These are phyloP conservation scores for Clavelina lepadiformis DNA, from an alignment of 23 tunicate genomes.

Conservation along the genomic window DNA sequence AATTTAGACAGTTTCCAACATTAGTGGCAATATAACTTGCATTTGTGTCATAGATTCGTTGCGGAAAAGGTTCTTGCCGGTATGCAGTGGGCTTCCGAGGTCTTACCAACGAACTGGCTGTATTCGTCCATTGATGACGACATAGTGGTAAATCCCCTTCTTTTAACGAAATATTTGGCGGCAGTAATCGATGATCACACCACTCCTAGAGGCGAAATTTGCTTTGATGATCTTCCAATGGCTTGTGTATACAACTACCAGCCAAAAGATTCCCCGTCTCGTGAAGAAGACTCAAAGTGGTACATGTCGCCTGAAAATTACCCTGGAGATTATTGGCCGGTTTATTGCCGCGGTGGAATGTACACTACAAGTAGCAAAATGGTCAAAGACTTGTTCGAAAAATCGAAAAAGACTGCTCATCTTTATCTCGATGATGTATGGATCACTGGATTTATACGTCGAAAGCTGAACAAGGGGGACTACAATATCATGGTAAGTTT, in stretches of 20 bases:
- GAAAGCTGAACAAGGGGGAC: slow-evolving; percentile 1
- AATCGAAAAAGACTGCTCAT: slow-evolving; percentile 1
- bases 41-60: slow-evolving; percentile 6
- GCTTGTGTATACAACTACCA: slow-evolving; percentile 47
- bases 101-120: slow-evolving; percentile 18
- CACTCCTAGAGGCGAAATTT: too few relatives aligned
- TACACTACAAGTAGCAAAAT: slow-evolving; percentile 1
- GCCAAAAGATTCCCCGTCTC: slow-evolving; percentile 21
- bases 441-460: slow-evolving; percentile 39
- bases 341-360: slow-evolving; percentile 40
- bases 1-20: too few relatives aligned
- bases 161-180: background rate
- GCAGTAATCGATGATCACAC: too few relatives aligned
- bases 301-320: slow-evolving; percentile 18
- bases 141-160: background rate
- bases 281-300: slow-evolving; percentile 29
- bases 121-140: slow-evolving; percentile 42
- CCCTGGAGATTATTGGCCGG: slow-evolving; percentile 27
- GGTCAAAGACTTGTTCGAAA: slow-evolving; percentile 13
- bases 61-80: slow-evolving; percentile 43
- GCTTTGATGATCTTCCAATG: slow-evolving; percentile 19
- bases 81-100: slow-evolving; percentile 44
- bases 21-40: too few relatives aligned
- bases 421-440: slow-evolving; percentile 39
- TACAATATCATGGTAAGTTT: slow-evolving; percentile 13